Evolutionary conservation across 2,113 vertebrate species (phyloP).

Genomic region (Pelodiscus sinensis): DNA sequence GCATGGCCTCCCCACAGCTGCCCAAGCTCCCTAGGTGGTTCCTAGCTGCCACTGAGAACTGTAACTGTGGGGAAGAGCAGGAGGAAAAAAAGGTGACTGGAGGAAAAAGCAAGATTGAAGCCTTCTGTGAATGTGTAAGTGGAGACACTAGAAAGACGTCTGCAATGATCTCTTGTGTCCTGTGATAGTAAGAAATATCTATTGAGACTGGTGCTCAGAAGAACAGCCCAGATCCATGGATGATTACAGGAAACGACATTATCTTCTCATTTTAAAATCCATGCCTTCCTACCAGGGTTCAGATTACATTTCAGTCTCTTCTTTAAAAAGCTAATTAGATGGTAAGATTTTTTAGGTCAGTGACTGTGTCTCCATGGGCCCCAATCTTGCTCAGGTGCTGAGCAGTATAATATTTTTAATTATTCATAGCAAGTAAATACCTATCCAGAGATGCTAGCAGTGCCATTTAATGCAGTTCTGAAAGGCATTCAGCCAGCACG

Average conservation of each 20-base stretch:
- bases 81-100: background rate
- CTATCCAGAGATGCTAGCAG: conserved; percentile 3
- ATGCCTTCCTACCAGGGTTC: background rate
- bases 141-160: background rate
- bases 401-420: background rate
- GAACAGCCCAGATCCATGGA: background rate
- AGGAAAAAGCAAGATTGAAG: background rate
- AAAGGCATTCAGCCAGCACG: conserved; percentile 29
- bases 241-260: conserved; percentile 6
- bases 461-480: conserved; percentile 33
- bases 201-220: background rate
- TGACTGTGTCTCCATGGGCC: background rate
- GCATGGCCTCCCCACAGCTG: too few relatives aligned
- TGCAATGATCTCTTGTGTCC: background rate
- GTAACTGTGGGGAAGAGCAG: rapidly evolving
- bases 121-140: background rate
- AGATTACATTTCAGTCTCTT: conserved; percentile 27
- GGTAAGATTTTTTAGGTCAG: background rate
- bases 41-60: background rate
- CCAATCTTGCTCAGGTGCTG: background rate
- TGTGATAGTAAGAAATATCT: background rate
- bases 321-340: background rate
- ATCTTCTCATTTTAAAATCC: background rate
- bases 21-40: too few relatives aligned
- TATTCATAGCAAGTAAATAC: background rate